Conservation (phyloP, 2,888 invertebrate species). For the Spatulosminthurus flaviceps region DNA sequence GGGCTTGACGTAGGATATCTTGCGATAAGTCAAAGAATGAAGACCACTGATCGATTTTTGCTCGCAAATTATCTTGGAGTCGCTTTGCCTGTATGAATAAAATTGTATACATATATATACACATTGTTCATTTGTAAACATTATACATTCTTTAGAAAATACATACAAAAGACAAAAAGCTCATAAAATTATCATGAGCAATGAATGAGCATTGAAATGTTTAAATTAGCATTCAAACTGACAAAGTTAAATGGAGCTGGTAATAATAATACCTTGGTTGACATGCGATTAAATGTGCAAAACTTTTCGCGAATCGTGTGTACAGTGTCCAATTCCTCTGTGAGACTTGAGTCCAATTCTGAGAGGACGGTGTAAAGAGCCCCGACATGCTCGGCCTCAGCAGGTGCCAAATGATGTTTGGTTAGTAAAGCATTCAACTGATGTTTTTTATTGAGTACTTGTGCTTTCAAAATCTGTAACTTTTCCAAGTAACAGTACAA, state of each 20-base stretch:
- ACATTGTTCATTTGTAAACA: neutral
- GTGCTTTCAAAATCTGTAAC: conserved; percentile 69
- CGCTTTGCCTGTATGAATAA: conserved; percentile 53
- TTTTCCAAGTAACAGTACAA: conserved; percentile 82
- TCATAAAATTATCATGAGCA: neutral
- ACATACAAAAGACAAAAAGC: neutral
- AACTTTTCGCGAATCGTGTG: conserved; percentile 79
- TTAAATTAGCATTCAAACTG: neutral
- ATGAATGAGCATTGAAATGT: too few relatives aligned
- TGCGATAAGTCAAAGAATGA: conserved; percentile 63
- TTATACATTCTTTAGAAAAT: neutral
- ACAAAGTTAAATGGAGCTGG: neutral
- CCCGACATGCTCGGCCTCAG: conserved; percentile 81
- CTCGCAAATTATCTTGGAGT: conserved; percentile 61
- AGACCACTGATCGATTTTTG: conserved; percentile 63
- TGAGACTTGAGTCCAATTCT: conserved; percentile 76
- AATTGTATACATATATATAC: neutral
- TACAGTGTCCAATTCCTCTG: conserved; percentile 81
- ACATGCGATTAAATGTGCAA: conserved; percentile 61
- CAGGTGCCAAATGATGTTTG: conserved; percentile 66
- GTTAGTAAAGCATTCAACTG: conserved; percentile 60
- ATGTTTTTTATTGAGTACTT: conserved; percentile 62
- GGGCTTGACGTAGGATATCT: conserved; percentile 80
- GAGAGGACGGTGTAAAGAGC: conserved; percentile 76
- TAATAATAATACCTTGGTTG: conserved; percentile 61